These are phyloP conservation scores for Grus americana DNA, from an alignment of 2,113 vertebrate genomes.

Conservation along the genomic window DNA sequence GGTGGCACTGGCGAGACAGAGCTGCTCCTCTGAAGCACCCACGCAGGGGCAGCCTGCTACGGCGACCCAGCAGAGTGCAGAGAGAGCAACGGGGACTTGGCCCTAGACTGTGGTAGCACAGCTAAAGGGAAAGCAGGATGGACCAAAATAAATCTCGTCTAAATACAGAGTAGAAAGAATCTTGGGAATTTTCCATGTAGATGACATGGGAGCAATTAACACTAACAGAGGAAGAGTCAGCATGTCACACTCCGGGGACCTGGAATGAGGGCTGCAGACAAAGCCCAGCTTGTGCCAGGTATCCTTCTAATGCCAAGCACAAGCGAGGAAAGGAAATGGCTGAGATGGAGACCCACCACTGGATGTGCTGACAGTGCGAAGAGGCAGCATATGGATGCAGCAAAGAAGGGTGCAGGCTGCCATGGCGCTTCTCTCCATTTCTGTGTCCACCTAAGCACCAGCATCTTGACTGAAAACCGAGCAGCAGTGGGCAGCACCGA, in stretches of 20 bases:
- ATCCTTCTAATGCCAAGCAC: neutral
- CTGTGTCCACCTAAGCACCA: neutral
- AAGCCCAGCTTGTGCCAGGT: neutral
- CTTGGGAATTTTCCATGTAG: constrained; percentile 6
- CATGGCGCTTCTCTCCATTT: neutral
- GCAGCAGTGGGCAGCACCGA: neutral
- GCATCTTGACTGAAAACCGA: neutral
- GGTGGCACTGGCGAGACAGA: neutral
- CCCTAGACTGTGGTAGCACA: neutral
- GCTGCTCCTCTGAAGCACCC: neutral
- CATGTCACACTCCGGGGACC: neutral
- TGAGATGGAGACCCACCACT: neutral
- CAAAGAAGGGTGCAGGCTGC: neutral
- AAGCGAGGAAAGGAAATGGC: neutral
- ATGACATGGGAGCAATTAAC: neutral
- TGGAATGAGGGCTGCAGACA: neutral
- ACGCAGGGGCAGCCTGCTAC: neutral
- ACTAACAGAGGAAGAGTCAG: neutral
- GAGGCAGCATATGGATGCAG: neutral
- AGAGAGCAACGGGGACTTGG: neutral
- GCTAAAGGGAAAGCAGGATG: neutral
- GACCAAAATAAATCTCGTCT: constrained; percentile 20
- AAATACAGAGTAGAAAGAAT: constrained; percentile 28
- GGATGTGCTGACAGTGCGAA: neutral
- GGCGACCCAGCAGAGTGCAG: neutral